Conservation (phyloP, 1,140 invertebrate genomes). For the Dreissena polymorpha region DNA sequence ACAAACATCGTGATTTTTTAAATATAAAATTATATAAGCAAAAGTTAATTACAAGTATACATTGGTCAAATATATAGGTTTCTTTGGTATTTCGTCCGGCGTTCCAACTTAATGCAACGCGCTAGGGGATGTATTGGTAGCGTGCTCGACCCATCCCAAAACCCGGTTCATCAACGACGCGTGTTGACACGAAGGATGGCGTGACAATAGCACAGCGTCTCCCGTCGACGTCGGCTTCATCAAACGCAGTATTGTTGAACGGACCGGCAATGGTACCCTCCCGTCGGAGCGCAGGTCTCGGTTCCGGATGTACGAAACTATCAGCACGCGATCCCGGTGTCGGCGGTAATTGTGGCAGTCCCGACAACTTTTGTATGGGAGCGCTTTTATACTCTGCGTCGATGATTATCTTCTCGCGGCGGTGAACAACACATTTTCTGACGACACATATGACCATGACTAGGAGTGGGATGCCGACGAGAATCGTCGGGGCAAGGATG, state of each 20-base stretch:
- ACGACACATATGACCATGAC: slow-evolving; percentile 3
- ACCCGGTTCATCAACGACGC: slow-evolving; percentile 16
- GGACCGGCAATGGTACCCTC: slow-evolving; percentile 34
- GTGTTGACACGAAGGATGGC: slow-evolving; percentile 41
- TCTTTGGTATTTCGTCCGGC: no score
- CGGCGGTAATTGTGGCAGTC: no score
- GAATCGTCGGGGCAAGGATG: background rate
- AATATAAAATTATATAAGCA: no score
- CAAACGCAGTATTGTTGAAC: slow-evolving; percentile 20
- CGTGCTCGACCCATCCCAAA: background rate
- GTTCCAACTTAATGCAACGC: background rate
- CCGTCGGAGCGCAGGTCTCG: slow-evolving; percentile 8
- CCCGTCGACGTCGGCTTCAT: slow-evolving; percentile 1
- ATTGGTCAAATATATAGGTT: no score
- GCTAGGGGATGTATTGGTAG: slow-evolving; percentile 38
- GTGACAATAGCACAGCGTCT: slow-evolving; percentile 7
- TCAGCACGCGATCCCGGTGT: no score
- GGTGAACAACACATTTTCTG: background rate
- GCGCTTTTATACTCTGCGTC: slow-evolving; percentile 9
- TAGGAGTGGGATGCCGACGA: background rate
- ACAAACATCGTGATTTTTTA: no score
- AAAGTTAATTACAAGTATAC: no score
- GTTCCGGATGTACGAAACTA: background rate
- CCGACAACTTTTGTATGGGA: background rate
- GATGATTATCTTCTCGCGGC: slow-evolving; percentile 27